A percentile compares a stretch with the other conserved stretches of the same genome.
phyloP scores from a whole-genome alignment of 2,797 vertebrate species.

The Gymnothorax javanicus region DNA sequence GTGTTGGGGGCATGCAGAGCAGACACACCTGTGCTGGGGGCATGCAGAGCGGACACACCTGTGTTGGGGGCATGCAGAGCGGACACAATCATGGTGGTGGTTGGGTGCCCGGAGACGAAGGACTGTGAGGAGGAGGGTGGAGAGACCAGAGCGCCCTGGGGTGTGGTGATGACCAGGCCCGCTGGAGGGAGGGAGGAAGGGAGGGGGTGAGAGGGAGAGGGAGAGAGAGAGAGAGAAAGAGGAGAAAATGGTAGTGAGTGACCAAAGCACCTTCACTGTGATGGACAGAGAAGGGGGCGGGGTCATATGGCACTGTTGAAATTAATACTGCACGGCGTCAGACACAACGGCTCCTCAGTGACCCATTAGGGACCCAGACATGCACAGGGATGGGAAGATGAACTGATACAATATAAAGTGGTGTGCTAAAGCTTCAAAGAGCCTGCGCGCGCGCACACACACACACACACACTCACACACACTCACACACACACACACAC shows the following conservation, averaged over 20 bases:
- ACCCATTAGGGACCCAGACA: not conserved
- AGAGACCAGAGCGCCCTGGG: slow-evolving; percentile 90
- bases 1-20: slow-evolving; percentile 20
- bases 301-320: no score
- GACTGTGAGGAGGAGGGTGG: slow-evolving; percentile 89
- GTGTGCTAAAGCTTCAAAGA: not conserved
- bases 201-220: slow-evolving; percentile 37
- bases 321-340: not conserved
- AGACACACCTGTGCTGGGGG: no score
- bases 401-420: slow-evolving; percentile 13
- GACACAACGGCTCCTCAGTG: not conserved
- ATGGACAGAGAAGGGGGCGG: not conserved
- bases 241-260: slow-evolving; percentile 34
- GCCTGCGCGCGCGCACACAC: not conserved
- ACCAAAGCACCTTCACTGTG: not conserved
- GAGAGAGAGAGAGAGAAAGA: slow-evolving; percentile 33
- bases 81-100: slow-evolving; percentile 91
- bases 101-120: slow-evolving; percentile 75
- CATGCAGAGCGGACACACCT: no score
- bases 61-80: slow-evolving; percentile 76
- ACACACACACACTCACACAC: not conserved
- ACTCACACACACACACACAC: slow-evolving; percentile 60
- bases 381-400: not conserved
- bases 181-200: slow-evolving; percentile 70
- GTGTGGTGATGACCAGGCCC: slow-evolving; percentile 93